These are phyloP conservation scores for Lemur catta DNA, from an alignment of 2,797 vertebrate genomes.

Conservation along the genomic window DNA sequence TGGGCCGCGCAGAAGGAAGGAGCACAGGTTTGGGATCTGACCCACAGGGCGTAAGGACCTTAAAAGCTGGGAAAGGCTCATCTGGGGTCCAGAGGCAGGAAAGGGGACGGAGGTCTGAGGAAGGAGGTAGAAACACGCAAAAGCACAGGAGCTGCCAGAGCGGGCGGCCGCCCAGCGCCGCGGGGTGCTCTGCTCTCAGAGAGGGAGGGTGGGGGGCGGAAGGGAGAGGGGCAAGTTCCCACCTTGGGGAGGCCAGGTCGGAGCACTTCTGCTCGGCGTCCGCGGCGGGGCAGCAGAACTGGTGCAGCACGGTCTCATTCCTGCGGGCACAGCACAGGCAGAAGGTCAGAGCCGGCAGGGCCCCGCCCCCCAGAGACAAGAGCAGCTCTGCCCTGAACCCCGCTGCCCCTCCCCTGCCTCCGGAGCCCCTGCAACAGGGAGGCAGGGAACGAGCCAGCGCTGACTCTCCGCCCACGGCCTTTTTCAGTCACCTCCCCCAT, in stretches of 20 bases:
- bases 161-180: background rate
- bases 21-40: background rate
- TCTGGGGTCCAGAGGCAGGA: background rate
- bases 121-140: background rate
- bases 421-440: no score
- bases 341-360: slow-evolving; percentile 66
- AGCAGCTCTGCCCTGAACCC: background rate
- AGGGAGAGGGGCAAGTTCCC: slow-evolving; percentile 60
- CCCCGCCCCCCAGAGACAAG: background rate
- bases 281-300: slow-evolving; percentile 98
- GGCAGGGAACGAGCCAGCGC: background rate
- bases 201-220: background rate
- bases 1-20: background rate
- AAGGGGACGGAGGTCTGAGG: background rate
- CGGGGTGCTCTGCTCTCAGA: background rate
- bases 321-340: slow-evolving; percentile 83
- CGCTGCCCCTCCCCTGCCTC: background rate
- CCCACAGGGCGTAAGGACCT: background rate
- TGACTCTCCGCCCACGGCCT: no score
- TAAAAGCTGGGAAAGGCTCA: background rate
- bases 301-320: slow-evolving; percentile 97
- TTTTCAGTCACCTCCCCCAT: background rate
- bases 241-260: slow-evolving; percentile 84
- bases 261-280: slow-evolving; percentile 92
- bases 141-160: background rate